Evolutionary conservation across 2,113 vertebrate species (phyloP), one percentile per base, ranked within the genome.

Genomic region (Corydoras sp.): DNA sequence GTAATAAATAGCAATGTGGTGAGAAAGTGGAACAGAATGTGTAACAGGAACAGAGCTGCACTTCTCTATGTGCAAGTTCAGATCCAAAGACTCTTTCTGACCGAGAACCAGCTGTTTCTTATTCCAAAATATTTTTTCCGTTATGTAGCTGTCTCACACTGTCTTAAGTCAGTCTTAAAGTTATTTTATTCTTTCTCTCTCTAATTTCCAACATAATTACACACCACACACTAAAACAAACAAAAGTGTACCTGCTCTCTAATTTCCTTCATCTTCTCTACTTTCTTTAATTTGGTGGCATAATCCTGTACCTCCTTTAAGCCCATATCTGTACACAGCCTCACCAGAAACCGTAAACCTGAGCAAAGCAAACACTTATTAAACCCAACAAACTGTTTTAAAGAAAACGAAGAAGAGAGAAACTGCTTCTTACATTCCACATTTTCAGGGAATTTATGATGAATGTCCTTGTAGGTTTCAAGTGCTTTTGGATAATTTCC

Each of bases 401-500:
- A 55, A 1, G 15, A 49, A 62, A 69, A 31, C 32, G 5, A 58
- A 43, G 3, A 0, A n/a, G n/a, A 60, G 13, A 54, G 29, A 2
- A 13, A 13, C 58, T 55, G 29, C 18, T 12, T 56, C 24, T 92
- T 94, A 98, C 96, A 98, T 89, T 99, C 95, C 51, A 91, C 85
- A 58, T 96, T 97, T 78, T 98, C 97, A 12, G 96, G 96, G 84
- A 99, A 98, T 84, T 89, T 95, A 82, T 86, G 88, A 77, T 98
- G 94, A 84, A 97, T 94, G 14, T 92, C 89, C 86, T 94, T 97
- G 58, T 98, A 98, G 2, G 93, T 98, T 78, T 98, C 93, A 78
- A 97, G 86, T 61, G 97, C 91, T 88, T 93, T 96, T 78, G 95
- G 97, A 83, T 97, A 98, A 86, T 98, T 98, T 84, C 97, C 96